Base-by-base conservation (phyloP, 2,113 vertebrate species). In the Lepus americanus region DNA sequence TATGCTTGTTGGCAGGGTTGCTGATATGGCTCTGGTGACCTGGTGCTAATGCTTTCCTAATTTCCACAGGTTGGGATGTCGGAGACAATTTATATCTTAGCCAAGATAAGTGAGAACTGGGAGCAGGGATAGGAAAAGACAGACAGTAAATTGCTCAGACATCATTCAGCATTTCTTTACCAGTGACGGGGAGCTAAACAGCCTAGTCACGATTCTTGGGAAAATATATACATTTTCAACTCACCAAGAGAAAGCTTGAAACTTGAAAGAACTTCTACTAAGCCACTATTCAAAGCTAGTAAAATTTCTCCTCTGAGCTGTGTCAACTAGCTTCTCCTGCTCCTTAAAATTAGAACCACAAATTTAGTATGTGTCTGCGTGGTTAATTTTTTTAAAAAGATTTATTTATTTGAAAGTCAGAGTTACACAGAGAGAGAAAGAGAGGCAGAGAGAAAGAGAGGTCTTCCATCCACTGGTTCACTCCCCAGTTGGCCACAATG, bases 91-190 rank as follows among this genome's bases (percentile, higher is more conserved):
- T 94, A 79, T 93, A 79, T 83, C 33, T 77, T 90, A 94, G 92
- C 91, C 97, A 96, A 97, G 87, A 67, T 92, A 97, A 97, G 94
- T 97, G 93, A 94, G 93, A 96, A 95, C 95, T 96, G 88, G 97
- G 94, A 94, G 88, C 91, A 97, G 61, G 92, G 64, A 86, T 5
- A 4, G 61, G 81, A 86, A 83, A 90, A 87, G 78, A 94, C 93
- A 73, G 27, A 79, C 36, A 70, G 29, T 33, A 78, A 95, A 72
- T 20, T 89, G 59, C 53, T 67, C 31, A 92, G 63, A 90, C 69
- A 27, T 76, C 29, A 63, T 78, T 85, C 73, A 89, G 76, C 16
- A 19, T 20, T 83, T 94, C 53, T 74, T 89, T 77, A 69, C 72
- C 64, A 63, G 17, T 85, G 80, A 89, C 49, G 31, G 33, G 87